Conservation (phyloP, 2,797 vertebrate species). For the Aeoliscus strigatus region DNA sequence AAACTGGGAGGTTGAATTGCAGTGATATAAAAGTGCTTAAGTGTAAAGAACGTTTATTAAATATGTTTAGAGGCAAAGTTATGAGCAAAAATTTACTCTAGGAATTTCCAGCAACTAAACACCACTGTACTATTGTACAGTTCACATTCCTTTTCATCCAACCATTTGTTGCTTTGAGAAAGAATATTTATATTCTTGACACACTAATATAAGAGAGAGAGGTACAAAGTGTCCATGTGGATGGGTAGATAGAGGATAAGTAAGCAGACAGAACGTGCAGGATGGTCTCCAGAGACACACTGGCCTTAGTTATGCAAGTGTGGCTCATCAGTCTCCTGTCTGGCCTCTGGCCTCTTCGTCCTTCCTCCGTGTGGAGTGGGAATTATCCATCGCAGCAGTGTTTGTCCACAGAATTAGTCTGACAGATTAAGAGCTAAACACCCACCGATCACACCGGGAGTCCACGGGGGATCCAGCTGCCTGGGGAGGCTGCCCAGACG, state of each 20-base stretch:
- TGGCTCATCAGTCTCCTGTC: conserved; percentile 73
- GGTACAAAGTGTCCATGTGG: conserved; percentile 27
- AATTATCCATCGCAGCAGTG: conserved; percentile 58
- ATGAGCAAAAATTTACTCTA: conserved; percentile 46
- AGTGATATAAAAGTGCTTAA: conserved; percentile 50
- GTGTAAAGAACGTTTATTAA: conserved; percentile 62
- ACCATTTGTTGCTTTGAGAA: conserved; percentile 26
- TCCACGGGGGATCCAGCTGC: conserved; percentile 42
- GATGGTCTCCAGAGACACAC: conserved; percentile 55
- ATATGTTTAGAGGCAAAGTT: conserved; percentile 50
- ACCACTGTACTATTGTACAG: conserved; percentile 4
- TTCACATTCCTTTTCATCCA: conserved; percentile 4
- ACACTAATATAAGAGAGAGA: conserved; percentile 25
- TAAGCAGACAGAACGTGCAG: conserved; percentile 31
- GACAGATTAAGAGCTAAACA: conserved; percentile 76
- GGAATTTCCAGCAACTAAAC: conserved; percentile 50
- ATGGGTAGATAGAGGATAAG: conserved; percentile 27
- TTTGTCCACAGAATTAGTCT: conserved; percentile 70
- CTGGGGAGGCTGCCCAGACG: conserved; percentile 42
- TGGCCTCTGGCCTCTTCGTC: conserved; percentile 61
- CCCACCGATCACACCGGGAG: conserved; percentile 62
- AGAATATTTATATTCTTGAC: conserved; percentile 22
- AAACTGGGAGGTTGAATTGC: no score
- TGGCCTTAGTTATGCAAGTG: conserved; percentile 75
- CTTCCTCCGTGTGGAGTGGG: conserved; percentile 55